A percentile compares a stretch with the other conserved stretches of the same genome.
phyloP scores from a whole-genome alignment of 2,888 invertebrate species.

The Onthophagus sagittarius region DNA sequence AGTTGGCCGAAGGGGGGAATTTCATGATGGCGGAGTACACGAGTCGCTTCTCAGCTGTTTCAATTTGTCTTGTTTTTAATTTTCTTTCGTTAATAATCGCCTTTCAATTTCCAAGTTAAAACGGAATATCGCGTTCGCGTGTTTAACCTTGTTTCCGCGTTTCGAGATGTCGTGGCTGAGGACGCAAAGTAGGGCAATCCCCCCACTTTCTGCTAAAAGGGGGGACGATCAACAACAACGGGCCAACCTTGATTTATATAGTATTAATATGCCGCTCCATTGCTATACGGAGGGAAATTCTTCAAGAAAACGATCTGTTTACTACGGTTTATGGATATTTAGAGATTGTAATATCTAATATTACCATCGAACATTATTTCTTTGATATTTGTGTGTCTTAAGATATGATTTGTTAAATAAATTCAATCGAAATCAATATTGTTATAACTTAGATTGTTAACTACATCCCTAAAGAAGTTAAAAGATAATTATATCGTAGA shows the following conservation, averaged over 20 bases:
- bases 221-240: background rate
- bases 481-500: no score
- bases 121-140: background rate
- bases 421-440: no score
- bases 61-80: background rate
- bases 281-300: background rate
- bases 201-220: background rate
- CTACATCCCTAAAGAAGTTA: no score
- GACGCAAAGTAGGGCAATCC: background rate
- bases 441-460: no score
- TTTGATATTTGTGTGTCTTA: no score
- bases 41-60: background rate
- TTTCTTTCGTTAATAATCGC: background rate
- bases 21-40: background rate
- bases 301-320: background rate
- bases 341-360: no score
- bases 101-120: background rate
- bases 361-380: no score
- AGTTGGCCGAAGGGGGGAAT: background rate
- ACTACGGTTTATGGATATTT: background rate
- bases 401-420: no score
- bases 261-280: background rate
- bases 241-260: background rate
- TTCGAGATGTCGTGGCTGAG: background rate
- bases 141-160: background rate